Evolutionary conservation across 2,113 vertebrate genomes (phyloP).

Genomic region (Grammomys surdaster): DNA sequence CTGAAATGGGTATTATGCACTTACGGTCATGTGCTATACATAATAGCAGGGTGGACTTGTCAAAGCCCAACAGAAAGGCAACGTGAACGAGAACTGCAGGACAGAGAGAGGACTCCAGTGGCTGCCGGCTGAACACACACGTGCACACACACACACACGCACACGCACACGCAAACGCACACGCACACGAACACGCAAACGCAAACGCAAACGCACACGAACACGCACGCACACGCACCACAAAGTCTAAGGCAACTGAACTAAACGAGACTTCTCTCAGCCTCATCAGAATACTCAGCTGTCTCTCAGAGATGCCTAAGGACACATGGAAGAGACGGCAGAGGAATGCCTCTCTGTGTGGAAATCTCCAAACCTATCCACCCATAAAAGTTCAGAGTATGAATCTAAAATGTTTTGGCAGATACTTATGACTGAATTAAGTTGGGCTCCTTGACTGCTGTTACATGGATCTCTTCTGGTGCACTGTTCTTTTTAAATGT

Average conservation of each 20-base stretch:
- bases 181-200: too few species aligned
- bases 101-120: background rate
- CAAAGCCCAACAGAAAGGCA: background rate
- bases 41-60: background rate
- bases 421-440: constrained; percentile 17
- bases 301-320: background rate
- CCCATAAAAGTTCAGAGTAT: background rate
- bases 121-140: too few species aligned
- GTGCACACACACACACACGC: background rate
- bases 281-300: background rate
- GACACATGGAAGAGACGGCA: background rate
- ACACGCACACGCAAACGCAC: too few species aligned
- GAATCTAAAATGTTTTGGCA: constrained; percentile 35
- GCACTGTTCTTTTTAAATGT: background rate
- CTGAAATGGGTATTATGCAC: background rate
- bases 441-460: constrained; percentile 26
- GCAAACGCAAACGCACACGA: too few species aligned
- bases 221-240: too few species aligned
- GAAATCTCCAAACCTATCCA: constrained; percentile 41
- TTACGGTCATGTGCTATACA: background rate
- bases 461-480: background rate
- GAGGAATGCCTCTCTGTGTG: background rate
- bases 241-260: background rate
- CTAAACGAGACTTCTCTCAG: constrained; percentile 44
- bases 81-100: background rate